Evolutionary conservation across 2,888 invertebrate genomes (phyloP).

Genomic region (Drosophila acutilabella): DNA sequence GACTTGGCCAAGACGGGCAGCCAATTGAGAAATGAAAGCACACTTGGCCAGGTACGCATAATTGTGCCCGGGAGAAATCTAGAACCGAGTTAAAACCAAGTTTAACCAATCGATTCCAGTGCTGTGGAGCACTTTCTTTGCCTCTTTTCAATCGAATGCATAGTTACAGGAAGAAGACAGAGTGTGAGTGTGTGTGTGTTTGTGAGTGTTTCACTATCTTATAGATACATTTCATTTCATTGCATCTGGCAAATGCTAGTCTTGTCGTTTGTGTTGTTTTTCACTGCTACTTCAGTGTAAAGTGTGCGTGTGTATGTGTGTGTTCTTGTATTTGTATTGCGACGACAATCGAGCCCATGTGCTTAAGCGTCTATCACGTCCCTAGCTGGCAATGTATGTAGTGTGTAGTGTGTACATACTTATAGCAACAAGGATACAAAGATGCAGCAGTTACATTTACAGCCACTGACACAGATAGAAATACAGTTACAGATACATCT

Average conservation of each 20-base stretch:
- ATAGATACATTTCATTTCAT: constrained; percentile 69
- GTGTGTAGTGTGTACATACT: constrained; percentile 8
- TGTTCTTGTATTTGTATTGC: constrained; percentile 55
- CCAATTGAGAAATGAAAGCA: constrained; percentile 68
- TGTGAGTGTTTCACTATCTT: constrained; percentile 42
- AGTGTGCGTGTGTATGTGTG: constrained; percentile 17
- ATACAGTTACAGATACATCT: constrained; percentile 12
- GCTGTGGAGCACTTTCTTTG: constrained; percentile 71
- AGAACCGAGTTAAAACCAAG: constrained; percentile 47
- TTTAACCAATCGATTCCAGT: constrained; percentile 38
- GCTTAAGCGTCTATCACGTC: constrained; percentile 59
- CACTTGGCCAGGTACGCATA: constrained; percentile 39
- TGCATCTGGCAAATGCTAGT: constrained; percentile 58
- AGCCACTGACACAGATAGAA: constrained; percentile 13
- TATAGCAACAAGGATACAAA: constrained; percentile 31
- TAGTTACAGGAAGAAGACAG: constrained; percentile 70
- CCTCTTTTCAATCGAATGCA: constrained; percentile 72
- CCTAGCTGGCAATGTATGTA: constrained; percentile 30
- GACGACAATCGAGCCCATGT: constrained; percentile 70
- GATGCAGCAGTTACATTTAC: constrained; percentile 34
- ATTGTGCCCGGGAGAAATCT: constrained; percentile 76
- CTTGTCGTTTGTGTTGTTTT: constrained; percentile 27
- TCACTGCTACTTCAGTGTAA: constrained; percentile 30
- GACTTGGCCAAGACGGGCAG: not conserved
- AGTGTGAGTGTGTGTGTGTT: not conserved